These are phyloP conservation scores for Gracilinanus agilis DNA, from an alignment of 2,113 vertebrate species.

Conservation along the genomic window DNA sequence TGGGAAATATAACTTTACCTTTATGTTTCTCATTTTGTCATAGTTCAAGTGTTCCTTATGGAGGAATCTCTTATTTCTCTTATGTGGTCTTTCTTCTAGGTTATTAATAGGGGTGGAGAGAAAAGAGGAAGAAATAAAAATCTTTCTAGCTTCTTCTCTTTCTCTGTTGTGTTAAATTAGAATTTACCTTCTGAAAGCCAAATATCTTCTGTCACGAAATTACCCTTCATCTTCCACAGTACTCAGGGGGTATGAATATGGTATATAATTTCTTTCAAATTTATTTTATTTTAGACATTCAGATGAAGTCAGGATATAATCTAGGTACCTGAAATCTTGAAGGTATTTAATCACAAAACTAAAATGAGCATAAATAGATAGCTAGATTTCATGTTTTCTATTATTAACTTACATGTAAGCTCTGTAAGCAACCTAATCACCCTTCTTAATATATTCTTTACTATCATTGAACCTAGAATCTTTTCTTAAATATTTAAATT, in stretches of 20 bases:
- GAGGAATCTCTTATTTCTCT: background rate
- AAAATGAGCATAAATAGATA: constrained; percentile 58
- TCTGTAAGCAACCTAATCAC: background rate
- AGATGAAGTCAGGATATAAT: background rate
- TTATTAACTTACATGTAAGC: constrained; percentile 16
- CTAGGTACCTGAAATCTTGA: background rate
- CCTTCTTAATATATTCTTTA: constrained; percentile 31
- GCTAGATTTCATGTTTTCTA: constrained; percentile 24
- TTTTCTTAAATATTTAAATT: constrained; percentile 26
- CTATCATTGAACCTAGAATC: background rate
- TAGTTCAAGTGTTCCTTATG: background rate
- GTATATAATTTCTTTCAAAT: background rate
- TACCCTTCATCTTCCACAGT: background rate
- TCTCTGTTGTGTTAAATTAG: background rate
- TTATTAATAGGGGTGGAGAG: background rate
- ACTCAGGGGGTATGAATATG: background rate
- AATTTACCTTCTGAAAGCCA: background rate
- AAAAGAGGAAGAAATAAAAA: background rate
- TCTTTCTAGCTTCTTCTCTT: background rate
- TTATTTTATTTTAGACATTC: background rate
- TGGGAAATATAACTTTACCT: background rate
- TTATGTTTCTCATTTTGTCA: background rate
- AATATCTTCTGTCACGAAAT: background rate
- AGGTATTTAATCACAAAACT: constrained; percentile 34
- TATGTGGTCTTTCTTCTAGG: background rate